phyloP scores from a whole-genome alignment of 2,888 invertebrate species.

The Sturmia bella region DNA sequence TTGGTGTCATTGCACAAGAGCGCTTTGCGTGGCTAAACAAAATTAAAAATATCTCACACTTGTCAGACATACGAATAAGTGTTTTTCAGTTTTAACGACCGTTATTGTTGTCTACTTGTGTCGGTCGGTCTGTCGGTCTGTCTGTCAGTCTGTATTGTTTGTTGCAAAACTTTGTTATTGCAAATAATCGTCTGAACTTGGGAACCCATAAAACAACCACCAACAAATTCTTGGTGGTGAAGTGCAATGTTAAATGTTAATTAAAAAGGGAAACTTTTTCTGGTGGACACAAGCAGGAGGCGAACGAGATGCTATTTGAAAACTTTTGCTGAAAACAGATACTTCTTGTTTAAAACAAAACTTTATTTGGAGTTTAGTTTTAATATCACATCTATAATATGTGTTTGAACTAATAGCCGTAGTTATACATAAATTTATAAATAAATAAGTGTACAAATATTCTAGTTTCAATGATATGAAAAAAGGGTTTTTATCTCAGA shows the following conservation, averaged over 20 bases:
- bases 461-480: no score
- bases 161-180: constrained; percentile 62
- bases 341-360: constrained; percentile 24
- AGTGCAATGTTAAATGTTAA: constrained; percentile 64
- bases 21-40: constrained; percentile 16
- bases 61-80: constrained; percentile 15
- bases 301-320: constrained; percentile 1
- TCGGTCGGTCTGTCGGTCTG: no score
- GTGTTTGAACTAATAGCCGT: no score
- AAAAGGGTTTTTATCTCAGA: no score
- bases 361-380: constrained; percentile 9
- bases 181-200: constrained; percentile 62
- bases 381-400: constrained; percentile 9
- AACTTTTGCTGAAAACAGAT: constrained; percentile 28
- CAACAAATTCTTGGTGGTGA: constrained; percentile 57
- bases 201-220: constrained; percentile 57
- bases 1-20: constrained; percentile 34
- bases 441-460: no score
- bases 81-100: constrained; percentile 13
- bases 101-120: constrained; percentile 53
- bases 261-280: constrained; percentile 57
- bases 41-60: constrained; percentile 47
- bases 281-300: constrained; percentile 22
- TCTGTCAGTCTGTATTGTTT: no score
- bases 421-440: no score